Conservation (phyloP, 2,797 vertebrate species). For the Pipistrellus pipistrellus region DNA sequence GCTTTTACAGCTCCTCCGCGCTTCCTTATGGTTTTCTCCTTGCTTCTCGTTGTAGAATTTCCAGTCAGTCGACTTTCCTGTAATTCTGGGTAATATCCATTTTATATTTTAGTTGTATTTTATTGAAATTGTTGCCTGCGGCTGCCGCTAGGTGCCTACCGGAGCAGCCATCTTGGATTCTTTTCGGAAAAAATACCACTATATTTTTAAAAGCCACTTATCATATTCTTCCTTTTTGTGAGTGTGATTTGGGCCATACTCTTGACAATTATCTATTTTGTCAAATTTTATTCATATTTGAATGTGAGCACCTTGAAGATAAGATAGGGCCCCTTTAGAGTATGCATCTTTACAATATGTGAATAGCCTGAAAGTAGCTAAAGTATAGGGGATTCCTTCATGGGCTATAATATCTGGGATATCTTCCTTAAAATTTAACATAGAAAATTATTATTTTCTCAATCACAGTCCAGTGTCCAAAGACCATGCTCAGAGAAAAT, state of each 20-base stretch:
- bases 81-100: too few relatives aligned
- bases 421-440: neutral
- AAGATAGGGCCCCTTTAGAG: neutral
- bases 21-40: too few relatives aligned
- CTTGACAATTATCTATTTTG: neutral
- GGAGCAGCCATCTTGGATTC: too few relatives aligned
- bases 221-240: neutral
- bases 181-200: too few relatives aligned
- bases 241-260: too few relatives aligned
- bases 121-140: too few relatives aligned
- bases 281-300: neutral
- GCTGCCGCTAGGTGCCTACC: too few relatives aligned
- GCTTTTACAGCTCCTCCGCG: too few relatives aligned
- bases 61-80: too few relatives aligned
- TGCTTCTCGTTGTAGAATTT: too few relatives aligned
- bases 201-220: neutral
- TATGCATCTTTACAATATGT: neutral
- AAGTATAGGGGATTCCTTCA: neutral
- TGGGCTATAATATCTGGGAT: neutral
- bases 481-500: neutral
- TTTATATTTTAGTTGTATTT: too few relatives aligned
- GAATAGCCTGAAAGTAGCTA: neutral
- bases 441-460: neutral
- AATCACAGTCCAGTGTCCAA: neutral
- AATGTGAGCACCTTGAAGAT: neutral